Base-by-base conservation (phyloP, 53 echinoderm and acorn worm genomes). In the Henricia sp. region DNA sequence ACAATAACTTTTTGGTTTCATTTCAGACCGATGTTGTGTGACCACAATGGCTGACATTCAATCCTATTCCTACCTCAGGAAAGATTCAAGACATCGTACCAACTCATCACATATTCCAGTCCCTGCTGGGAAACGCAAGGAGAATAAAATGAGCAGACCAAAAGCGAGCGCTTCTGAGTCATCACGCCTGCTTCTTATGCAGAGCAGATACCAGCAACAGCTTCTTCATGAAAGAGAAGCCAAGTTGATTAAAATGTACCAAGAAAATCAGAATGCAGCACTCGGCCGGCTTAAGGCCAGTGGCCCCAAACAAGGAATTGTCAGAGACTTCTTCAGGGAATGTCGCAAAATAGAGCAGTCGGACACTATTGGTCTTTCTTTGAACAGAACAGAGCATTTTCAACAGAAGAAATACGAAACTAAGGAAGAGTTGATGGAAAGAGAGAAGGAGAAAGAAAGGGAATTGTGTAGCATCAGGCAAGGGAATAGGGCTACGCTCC, bases 301-400 rank as follows among this genome's bases (percentile, higher is more conserved):
- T 12, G 66, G 82, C 44, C 12, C 59, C 48, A 52, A 65, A 19
- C 62, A 52, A 16, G 94, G 91, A 4, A 92, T 95, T 5, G 96
- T 96, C 19, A 70, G 96, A 37, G 93, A 96, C 20, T 96, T 96
- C 38, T 96, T 93, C 50, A 68, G 35, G 48, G 93, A 93, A 50
- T 84, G 96, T 3, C 89, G 76, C 0, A 67, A 72, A 36, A 84
- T 96, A 80, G 93, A 90, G 53, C 90, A 90, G 70, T 37, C 77
- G 51, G 58, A 63, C 14, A 71, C 78, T 25, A n/a, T n/a, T n/a
- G 77, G 40, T 44, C 52, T 66, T 2, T 36, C 67, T 4, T 32
- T 63, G 75, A 65, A 73, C 19, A 51, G 50, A 51, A 72, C 72
- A 41, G 43, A 26, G 11, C 92, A 91, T 63, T 91, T 91, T 41